Evolutionary conservation across 2,888 invertebrate species (phyloP).

Genomic region (Thecophora atra): DNA sequence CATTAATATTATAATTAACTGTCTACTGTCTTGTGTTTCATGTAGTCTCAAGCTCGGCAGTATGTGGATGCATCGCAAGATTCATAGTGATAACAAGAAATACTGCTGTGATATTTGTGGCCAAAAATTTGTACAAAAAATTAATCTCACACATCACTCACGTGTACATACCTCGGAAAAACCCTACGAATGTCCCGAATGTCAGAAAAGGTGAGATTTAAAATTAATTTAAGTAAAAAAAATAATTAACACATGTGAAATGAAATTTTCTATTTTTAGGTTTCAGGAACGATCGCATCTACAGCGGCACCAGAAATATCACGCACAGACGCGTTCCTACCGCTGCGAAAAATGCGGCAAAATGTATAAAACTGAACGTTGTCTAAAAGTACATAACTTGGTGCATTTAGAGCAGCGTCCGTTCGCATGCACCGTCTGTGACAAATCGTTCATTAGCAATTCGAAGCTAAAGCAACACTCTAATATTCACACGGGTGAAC

Average conservation of each 20-base stretch:
- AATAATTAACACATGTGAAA: background rate
- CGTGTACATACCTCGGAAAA: conserved; percentile 65
- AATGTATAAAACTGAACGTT: conserved; percentile 69
- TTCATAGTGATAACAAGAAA: conserved; percentile 65
- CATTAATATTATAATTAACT: background rate
- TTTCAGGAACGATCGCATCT: conserved; percentile 66
- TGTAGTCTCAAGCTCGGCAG: conserved; percentile 63
- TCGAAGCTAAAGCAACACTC: conserved; percentile 71
- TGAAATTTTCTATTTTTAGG: conserved; percentile 41
- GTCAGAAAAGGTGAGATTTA: conserved; percentile 58
- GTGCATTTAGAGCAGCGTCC: conserved; percentile 69
- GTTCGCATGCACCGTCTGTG: conserved; percentile 69
- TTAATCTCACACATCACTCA: conserved; percentile 65
- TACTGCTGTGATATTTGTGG: conserved; percentile 66
- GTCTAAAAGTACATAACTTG: conserved; percentile 69
- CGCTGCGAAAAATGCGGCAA: conserved; percentile 66
- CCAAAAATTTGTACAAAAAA: conserved; percentile 66
- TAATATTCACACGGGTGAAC: conserved; percentile 70
- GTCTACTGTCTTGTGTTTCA: conserved; percentile 6
- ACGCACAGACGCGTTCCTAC: conserved; percentile 63
- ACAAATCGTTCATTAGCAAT: conserved; percentile 70
- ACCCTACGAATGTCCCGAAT: conserved; percentile 64
- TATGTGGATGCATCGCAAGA: conserved; percentile 66
- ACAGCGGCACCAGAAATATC: conserved; percentile 65
- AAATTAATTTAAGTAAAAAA: background rate